Conservation (phyloP, 1,140 invertebrate genomes). For the Drosophila ogumai region DNA sequence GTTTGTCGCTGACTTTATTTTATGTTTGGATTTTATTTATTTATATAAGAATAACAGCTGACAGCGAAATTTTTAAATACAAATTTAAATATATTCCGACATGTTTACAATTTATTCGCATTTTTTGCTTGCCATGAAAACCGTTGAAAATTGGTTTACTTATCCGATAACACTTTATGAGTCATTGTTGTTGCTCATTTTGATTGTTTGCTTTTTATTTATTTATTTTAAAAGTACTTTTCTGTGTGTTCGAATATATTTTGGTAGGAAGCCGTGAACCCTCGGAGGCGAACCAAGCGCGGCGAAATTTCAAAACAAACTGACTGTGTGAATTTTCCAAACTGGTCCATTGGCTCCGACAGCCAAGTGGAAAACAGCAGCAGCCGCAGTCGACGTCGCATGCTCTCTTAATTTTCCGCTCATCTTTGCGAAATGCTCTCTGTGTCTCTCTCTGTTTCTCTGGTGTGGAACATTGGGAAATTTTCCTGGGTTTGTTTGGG, state of each 20-base stretch:
- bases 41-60: slow-evolving; percentile 4
- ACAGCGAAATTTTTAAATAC: slow-evolving; percentile 7
- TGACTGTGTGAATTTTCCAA: slow-evolving; percentile 79
- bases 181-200: slow-evolving; percentile 3
- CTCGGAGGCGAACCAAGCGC: slow-evolving; percentile 57
- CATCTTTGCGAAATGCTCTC: slow-evolving; percentile 37
- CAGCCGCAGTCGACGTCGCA: slow-evolving; percentile 25
- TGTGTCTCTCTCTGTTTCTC: slow-evolving; percentile 1
- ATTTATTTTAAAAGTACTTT: slow-evolving; percentile 6
- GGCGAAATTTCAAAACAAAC: slow-evolving; percentile 82
- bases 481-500: slow-evolving; percentile 69
- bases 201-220: neutral
- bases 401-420: slow-evolving; percentile 20
- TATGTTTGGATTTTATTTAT: slow-evolving; percentile 5
- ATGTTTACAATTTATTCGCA: neutral
- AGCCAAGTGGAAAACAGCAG: slow-evolving; percentile 67
- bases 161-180: slow-evolving; percentile 12
- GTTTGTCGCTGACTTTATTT: slow-evolving; percentile 6
- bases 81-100: slow-evolving; percentile 20
- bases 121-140: slow-evolving; percentile 15
- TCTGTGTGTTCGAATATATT: slow-evolving; percentile 9
- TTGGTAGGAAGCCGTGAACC: neutral
- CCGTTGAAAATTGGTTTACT: slow-evolving; percentile 26
- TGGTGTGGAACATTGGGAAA: slow-evolving; percentile 61
- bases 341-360: slow-evolving; percentile 76